Percentiles rank a stretch among this genome's conserved stretches.
Conservation (phyloP, 2,888 invertebrate species). For the Myopa tessellatipennis region DNA sequence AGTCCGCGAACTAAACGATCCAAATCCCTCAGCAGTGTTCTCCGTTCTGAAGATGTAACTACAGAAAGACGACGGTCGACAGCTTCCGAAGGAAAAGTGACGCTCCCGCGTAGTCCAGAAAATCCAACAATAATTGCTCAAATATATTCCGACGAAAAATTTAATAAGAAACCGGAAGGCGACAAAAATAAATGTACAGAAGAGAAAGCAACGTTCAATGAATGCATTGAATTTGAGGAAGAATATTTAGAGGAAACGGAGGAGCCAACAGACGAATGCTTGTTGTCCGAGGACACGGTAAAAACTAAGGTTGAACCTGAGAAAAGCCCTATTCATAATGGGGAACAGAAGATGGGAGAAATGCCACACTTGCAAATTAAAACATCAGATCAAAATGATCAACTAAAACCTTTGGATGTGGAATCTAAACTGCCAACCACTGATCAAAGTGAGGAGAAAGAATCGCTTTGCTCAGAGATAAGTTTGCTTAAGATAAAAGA, state of each 20-base stretch:
- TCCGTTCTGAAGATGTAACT: not conserved
- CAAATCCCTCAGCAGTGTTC: conserved; percentile 44
- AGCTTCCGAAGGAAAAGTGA: conserved; percentile 37
- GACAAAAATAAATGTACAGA: not conserved
- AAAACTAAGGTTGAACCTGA: not conserved
- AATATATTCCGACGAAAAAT: not conserved
- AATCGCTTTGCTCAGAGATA: not conserved
- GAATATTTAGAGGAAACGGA: conserved; percentile 16
- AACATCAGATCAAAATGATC: not conserved
- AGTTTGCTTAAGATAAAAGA: conserved; percentile 22
- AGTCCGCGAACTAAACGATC: conserved; percentile 49
- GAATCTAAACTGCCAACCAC: not conserved
- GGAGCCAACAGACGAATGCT: not conserved
- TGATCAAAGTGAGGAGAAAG: not conserved
- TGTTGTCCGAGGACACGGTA: not conserved
- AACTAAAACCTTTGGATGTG: not conserved
- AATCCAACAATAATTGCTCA: not conserved
- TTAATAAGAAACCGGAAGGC: not conserved
- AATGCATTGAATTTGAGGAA: conserved; percentile 12
- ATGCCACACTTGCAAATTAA: too few relatives aligned
- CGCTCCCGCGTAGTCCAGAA: not conserved
- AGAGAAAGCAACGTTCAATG: not conserved
- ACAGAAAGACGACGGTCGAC: conserved; percentile 47
- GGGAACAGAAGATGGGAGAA: not conserved
- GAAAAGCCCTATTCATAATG: not conserved